These are phyloP conservation scores for Carduelis carduelis DNA, from an alignment of 2,797 vertebrate genomes.

Conservation along the genomic window DNA sequence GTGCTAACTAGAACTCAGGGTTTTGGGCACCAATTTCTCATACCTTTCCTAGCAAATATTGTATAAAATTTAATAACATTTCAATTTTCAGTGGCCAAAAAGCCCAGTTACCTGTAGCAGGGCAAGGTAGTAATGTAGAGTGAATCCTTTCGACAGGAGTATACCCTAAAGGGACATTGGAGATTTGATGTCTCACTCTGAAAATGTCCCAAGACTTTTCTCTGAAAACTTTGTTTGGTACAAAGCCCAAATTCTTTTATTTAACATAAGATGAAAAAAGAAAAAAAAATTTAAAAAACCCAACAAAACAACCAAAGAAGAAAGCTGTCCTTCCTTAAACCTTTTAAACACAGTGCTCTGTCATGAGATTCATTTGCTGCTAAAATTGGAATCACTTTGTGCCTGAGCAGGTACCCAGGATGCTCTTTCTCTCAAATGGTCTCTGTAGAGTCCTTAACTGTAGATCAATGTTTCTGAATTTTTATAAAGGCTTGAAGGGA, in stretches of 20 bases:
- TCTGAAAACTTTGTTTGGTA: not conserved
- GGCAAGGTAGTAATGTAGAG: not conserved
- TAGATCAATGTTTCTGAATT: constrained; percentile 6
- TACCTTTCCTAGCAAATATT: not conserved
- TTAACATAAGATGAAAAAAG: not conserved
- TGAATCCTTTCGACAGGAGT: not conserved
- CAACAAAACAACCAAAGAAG: too few species aligned
- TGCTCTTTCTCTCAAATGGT: not conserved
- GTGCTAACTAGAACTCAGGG: not conserved
- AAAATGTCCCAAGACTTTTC: not conserved
- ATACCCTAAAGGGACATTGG: not conserved
- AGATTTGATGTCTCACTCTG: not conserved
- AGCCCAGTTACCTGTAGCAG: not conserved
- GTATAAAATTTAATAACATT: not conserved
- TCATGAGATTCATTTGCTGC: not conserved
- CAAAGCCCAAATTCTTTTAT: not conserved
- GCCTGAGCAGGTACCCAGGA: not conserved
- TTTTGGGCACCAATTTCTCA: not conserved
- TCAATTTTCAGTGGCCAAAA: not conserved
- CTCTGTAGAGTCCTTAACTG: not conserved
- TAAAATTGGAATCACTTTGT: not conserved
- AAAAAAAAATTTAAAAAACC: too few species aligned
- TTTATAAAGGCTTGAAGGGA: not conserved
- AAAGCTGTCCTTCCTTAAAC: not conserved
- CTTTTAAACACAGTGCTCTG: not conserved